A percentile compares a stretch with the other conserved stretches of the same genome.
Evolutionary conservation across 2,113 vertebrate genomes (phyloP).

Genomic region (Chelonoidis abingdonii): DNA sequence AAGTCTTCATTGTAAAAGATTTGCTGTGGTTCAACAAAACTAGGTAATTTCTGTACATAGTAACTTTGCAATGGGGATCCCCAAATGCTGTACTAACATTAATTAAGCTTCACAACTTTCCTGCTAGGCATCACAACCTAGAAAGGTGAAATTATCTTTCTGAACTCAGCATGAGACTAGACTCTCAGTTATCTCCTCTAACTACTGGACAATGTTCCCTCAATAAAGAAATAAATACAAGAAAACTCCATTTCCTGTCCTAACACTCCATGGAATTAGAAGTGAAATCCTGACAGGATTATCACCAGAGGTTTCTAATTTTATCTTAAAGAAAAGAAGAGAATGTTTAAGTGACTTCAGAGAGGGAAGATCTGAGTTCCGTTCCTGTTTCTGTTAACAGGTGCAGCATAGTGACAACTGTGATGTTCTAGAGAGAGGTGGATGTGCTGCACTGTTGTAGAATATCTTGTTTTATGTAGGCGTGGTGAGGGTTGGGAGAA

Average conservation of each 20-base stretch:
- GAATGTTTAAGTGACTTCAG: not conserved
- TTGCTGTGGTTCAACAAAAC: not conserved
- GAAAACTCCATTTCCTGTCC: not conserved
- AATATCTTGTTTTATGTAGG: not conserved
- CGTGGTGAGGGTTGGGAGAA: not conserved
- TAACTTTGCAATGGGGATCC: not conserved
- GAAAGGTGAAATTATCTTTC: not conserved
- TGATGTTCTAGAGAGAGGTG: not conserved
- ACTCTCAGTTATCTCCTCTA: not conserved
- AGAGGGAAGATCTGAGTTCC: not conserved
- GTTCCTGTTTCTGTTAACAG: not conserved
- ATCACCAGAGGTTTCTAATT: not conserved
- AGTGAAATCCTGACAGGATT: not conserved
- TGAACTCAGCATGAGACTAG: not conserved
- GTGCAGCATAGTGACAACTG: not conserved
- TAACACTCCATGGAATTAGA: not conserved
- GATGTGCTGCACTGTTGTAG: not conserved
- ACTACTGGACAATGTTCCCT: not conserved
- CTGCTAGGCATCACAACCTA: not conserved
- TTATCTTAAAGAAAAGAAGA: not conserved
- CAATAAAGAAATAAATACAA: not conserved
- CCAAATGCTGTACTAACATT: not conserved
- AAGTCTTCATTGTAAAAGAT: not conserved
- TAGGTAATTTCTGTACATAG: not conserved
- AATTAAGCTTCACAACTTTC: constrained; percentile 1